These are phyloP conservation scores for Drosophila arawakana DNA, from an alignment of 1,140 invertebrate genomes.

Conservation along the genomic window DNA sequence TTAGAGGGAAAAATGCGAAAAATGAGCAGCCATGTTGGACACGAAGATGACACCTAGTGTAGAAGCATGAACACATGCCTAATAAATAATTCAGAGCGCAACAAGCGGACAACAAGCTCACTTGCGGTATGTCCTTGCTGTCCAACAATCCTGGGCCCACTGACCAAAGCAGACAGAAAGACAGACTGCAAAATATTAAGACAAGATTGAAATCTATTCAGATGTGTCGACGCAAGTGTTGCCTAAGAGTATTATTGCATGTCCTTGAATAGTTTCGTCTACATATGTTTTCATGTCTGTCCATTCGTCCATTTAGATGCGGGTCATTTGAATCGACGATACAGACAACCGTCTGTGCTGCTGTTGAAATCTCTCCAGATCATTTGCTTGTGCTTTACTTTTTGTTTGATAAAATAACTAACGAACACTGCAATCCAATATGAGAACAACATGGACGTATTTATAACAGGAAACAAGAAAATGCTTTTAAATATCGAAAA, in stretches of 20 bases:
- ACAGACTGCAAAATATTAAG: slow-evolving; percentile 45
- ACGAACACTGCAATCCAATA: slow-evolving; percentile 60
- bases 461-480: slow-evolving; percentile 67
- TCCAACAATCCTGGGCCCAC: slow-evolving; percentile 10
- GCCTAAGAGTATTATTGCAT: slow-evolving; percentile 54
- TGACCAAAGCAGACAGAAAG: slow-evolving; percentile 35
- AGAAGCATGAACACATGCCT: slow-evolving; percentile 76
- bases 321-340: slow-evolving; percentile 61
- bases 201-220: slow-evolving; percentile 74
- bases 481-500: slow-evolving; percentile 67
- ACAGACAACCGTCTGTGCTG: background rate
- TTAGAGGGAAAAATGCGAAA: slow-evolving; percentile 27
- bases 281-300: slow-evolving; percentile 8
- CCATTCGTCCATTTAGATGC: slow-evolving; percentile 44
- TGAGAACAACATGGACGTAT: slow-evolving; percentile 56
- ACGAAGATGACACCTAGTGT: slow-evolving; percentile 79
- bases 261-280: slow-evolving; percentile 51
- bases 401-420: slow-evolving; percentile 17
- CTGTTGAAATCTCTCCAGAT: background rate
- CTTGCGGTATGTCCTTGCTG: slow-evolving; percentile 45
- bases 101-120: slow-evolving; percentile 79
- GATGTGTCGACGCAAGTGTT: slow-evolving; percentile 74
- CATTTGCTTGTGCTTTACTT: background rate
- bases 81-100: slow-evolving; percentile 81
- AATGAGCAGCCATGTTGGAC: slow-evolving; percentile 45